These are phyloP conservation scores for Drosophila ficusphila DNA, from an alignment of 1,140 invertebrate genomes.

Conservation along the genomic window DNA sequence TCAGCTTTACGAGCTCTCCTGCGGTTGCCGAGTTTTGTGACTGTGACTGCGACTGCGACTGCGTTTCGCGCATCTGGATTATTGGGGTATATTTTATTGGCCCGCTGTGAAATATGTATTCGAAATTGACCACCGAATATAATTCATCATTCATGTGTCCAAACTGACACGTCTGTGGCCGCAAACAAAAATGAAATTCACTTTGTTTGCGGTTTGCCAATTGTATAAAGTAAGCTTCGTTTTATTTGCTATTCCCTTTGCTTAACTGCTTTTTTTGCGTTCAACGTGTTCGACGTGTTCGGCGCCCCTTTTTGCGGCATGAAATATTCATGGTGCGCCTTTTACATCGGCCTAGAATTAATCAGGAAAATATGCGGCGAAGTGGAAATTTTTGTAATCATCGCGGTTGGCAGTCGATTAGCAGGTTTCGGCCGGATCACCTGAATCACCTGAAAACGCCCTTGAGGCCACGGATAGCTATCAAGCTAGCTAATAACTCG, in stretches of 20 bases:
- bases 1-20: background rate
- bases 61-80: conserved; percentile 2
- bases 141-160: conserved; percentile 82
- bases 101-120: conserved; percentile 21
- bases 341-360: conserved; percentile 58
- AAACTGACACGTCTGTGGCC: conserved; percentile 79
- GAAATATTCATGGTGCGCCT: conserved; percentile 56
- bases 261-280: conserved; percentile 20
- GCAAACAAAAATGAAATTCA: conserved; percentile 77
- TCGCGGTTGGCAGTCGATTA: conserved; percentile 58
- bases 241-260: conserved; percentile 42
- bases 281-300: too few species aligned
- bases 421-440: conserved; percentile 16
- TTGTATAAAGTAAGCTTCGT: conserved; percentile 53
- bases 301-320: conserved; percentile 34
- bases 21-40: background rate
- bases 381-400: conserved; percentile 74
- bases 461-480: conserved; percentile 12
- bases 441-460: too few species aligned
- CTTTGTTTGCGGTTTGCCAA: conserved; percentile 71
- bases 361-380: conserved; percentile 72
- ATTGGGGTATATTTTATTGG: conserved; percentile 23
- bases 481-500: conserved; percentile 65
- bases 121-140: conserved; percentile 57
- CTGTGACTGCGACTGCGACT: background rate